phyloP scores from a whole-genome alignment of 2,113 vertebrate genomes.

The Ivindomyrus marchei region DNA sequence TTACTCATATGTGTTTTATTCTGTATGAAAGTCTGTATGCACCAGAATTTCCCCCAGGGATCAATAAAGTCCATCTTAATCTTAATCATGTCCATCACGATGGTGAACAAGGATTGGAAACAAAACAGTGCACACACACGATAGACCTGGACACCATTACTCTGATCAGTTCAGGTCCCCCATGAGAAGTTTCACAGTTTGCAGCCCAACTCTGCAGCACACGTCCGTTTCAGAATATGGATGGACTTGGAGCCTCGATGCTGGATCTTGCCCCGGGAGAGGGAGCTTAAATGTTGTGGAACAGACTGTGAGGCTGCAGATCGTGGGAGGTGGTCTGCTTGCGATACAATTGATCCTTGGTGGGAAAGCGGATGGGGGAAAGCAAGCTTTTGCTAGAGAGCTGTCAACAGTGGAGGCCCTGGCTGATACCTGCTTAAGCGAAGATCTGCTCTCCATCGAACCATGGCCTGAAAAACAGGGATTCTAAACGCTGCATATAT shows the following conservation, averaged over 20 bases:
- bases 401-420: slow-evolving; percentile 19
- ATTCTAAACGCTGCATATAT: background rate
- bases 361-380: background rate
- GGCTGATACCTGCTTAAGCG: slow-evolving; percentile 4
- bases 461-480: slow-evolving; percentile 8
- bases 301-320: background rate
- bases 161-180: background rate
- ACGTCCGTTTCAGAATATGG: background rate
- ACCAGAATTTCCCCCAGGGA: background rate
- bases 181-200: background rate
- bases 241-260: background rate
- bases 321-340: background rate
- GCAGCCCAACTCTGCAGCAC: background rate
- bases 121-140: background rate
- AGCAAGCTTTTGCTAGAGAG: background rate
- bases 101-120: background rate
- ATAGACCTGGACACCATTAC: background rate
- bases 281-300: background rate
- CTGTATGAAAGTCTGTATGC: background rate
- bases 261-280: background rate
- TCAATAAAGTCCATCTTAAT: background rate
- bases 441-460: slow-evolving; percentile 22
- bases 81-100: background rate
- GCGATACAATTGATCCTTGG: background rate
- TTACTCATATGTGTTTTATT: background rate